Conservation (phyloP, 2,888 invertebrate genomes). For the Junonia oenone region DNA sequence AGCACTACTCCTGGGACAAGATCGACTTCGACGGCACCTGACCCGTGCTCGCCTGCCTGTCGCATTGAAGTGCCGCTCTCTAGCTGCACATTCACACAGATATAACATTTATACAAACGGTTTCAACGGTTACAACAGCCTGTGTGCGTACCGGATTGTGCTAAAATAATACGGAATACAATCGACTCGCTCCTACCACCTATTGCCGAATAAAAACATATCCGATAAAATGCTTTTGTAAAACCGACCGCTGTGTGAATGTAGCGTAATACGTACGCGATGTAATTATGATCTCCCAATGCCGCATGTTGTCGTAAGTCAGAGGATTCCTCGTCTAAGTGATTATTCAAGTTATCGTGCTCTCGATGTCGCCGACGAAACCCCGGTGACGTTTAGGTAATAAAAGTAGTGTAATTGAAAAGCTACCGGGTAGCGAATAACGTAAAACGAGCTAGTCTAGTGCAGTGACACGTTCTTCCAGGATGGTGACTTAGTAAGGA, state of each 20-base stretch:
- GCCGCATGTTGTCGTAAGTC: constrained; percentile 8
- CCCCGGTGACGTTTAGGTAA: constrained; percentile 9
- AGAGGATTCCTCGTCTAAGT: not conserved
- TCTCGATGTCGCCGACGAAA: not conserved
- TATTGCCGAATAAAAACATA: no score
- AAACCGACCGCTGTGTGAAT: no score
- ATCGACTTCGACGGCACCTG: constrained; percentile 85
- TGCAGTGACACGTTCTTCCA: constrained; percentile 60
- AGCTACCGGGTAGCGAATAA: constrained; percentile 45
- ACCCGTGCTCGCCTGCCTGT: constrained; percentile 40
- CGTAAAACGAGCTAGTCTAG: constrained; percentile 53
- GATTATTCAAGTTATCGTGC: not conserved
- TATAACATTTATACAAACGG: no score
- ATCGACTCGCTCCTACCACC: no score
- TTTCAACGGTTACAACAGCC: no score
- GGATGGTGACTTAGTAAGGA: constrained; percentile 50
- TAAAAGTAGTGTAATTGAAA: constrained; percentile 24
- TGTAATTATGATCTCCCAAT: constrained; percentile 40
- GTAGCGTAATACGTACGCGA: no score
- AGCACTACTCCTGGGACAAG: constrained; percentile 87
- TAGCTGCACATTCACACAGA: no score
- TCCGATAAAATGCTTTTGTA: no score
- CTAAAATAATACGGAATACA: no score
- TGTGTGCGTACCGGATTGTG: no score
- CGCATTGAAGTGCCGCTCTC: constrained; percentile 32